A percentile compares a stretch with the other conserved stretches of the same genome.
Conservation (phyloP, 2,113 vertebrate genomes). For the Plectropomus leopardus region DNA sequence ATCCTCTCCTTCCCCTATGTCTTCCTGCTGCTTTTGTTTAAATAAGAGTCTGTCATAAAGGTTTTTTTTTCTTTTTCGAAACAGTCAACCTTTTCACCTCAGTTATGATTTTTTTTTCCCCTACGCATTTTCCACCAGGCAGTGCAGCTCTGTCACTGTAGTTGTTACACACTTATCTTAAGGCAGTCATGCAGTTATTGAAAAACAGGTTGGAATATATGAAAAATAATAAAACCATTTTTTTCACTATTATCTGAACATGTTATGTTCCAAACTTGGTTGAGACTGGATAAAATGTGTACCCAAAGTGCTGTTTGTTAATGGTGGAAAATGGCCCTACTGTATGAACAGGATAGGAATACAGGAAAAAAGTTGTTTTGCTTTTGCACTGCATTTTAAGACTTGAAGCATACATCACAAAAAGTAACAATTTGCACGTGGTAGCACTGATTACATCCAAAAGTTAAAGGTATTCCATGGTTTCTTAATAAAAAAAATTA, state of each 20-base stretch:
- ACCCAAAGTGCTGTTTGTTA: neutral
- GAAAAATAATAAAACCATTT: neutral
- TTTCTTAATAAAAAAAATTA: neutral
- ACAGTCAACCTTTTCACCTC: conserved; percentile 2
- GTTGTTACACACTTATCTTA: neutral
- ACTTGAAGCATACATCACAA: neutral
- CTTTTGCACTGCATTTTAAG: neutral
- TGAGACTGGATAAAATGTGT: neutral
- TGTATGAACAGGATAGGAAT: neutral
- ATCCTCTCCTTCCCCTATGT: neutral
- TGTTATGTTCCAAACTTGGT: no score
- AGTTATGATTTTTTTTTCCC: neutral
- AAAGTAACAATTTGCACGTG: neutral
- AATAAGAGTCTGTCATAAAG: conserved; percentile 2
- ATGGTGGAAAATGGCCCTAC: neutral
- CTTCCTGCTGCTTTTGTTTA: conserved; percentile 8
- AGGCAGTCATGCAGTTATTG: neutral
- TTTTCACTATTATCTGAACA: neutral
- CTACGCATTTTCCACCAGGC: neutral
- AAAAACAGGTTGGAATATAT: neutral
- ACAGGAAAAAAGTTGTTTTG: neutral
- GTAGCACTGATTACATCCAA: neutral
- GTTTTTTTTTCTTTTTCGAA: neutral
- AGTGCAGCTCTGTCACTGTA: neutral
- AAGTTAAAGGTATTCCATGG: neutral